These are phyloP conservation scores for Charanyca ferruginea DNA, from an alignment of 2,888 invertebrate species.

Conservation along the genomic window DNA sequence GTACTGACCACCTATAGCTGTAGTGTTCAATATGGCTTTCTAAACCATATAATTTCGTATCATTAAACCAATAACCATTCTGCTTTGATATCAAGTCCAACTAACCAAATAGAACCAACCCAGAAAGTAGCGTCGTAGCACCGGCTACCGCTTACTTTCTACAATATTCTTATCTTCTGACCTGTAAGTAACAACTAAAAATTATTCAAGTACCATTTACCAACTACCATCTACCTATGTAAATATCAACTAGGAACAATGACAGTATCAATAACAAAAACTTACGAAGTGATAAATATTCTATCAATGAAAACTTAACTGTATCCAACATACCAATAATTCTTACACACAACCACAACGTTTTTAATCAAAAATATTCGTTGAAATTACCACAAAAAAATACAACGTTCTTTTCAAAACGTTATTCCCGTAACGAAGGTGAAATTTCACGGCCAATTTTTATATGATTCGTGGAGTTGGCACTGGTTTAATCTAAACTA, in stretches of 20 bases:
- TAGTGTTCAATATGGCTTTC: too few relatives aligned
- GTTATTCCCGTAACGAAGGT: constrained; percentile 81
- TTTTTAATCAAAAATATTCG: constrained; percentile 54
- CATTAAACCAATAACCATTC: too few relatives aligned
- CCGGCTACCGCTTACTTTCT: too few relatives aligned
- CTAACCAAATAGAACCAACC: too few relatives aligned
- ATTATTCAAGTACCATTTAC: too few relatives aligned
- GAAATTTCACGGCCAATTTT: constrained; percentile 90
- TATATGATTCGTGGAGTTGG: constrained; percentile 87
- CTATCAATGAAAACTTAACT: constrained; percentile 41
- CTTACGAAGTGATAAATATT: constrained; percentile 13
- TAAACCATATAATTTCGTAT: too few relatives aligned
- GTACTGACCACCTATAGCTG: too few relatives aligned
- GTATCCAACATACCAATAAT: constrained; percentile 34
- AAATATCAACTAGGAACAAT: not conserved
- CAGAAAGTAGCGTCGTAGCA: too few relatives aligned
- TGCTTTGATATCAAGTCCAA: too few relatives aligned
- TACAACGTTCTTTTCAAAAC: constrained; percentile 72
- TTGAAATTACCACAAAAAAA: constrained; percentile 68
- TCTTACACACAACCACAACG: constrained; percentile 33
- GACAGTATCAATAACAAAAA: not conserved
- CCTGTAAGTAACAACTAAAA: too few relatives aligned
- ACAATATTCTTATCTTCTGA: too few relatives aligned
- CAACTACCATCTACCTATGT: too few relatives aligned
- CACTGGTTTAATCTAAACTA: constrained; percentile 88